Conservation (phyloP, 2,113 vertebrate species). For the Anser cygnoides region DNA sequence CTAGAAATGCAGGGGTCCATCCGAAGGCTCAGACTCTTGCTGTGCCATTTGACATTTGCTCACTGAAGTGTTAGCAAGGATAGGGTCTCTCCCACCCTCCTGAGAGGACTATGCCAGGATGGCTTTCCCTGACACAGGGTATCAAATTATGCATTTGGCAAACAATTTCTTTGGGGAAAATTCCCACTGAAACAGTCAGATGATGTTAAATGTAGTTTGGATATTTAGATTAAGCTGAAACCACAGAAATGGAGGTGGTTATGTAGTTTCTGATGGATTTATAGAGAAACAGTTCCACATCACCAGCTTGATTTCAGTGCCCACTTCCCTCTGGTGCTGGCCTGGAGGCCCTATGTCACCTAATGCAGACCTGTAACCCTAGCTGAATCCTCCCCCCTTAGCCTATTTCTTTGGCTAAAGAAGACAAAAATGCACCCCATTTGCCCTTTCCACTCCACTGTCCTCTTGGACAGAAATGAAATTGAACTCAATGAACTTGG, state of each 20-base stretch:
- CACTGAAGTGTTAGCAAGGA: neutral
- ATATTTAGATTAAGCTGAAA: neutral
- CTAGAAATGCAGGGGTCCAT: neutral
- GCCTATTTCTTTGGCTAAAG: neutral
- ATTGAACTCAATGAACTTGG: neutral
- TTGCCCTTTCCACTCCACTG: neutral
- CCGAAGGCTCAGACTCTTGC: neutral
- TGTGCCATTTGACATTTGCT: neutral
- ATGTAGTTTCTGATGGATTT: neutral
- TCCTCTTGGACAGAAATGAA: neutral
- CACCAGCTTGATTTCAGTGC: neutral
- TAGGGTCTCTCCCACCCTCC: neutral
- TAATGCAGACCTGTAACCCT: neutral
- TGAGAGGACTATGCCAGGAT: neutral
- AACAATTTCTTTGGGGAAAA: neutral
- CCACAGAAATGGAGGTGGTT: neutral
- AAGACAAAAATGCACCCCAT: neutral
- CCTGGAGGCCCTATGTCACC: neutral
- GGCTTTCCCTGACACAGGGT: neutral
- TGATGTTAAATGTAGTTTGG: neutral
- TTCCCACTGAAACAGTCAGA: neutral
- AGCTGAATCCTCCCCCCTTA: neutral
- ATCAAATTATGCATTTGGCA: neutral
- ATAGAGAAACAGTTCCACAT: rapidly evolving
- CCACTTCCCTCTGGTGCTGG: neutral